phyloP scores from a whole-genome alignment of 1,140 invertebrate species.

The Cephus cinctus region DNA sequence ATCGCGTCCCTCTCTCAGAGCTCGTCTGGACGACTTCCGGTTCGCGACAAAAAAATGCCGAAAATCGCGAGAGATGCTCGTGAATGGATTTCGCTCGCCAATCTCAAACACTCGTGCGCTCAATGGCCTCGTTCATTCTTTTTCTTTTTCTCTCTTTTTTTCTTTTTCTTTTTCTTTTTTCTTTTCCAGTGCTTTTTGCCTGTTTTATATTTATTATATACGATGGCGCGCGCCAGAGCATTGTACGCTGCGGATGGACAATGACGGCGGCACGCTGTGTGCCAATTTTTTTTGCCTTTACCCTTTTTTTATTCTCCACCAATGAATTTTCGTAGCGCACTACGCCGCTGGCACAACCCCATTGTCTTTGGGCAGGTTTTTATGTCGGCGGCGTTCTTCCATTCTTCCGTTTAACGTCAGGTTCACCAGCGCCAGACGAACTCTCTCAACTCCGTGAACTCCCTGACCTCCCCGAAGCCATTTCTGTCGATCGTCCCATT shows the following conservation, averaged over 20 bases:
- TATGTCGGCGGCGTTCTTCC: constrained; percentile 13
- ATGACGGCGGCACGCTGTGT: constrained; percentile 22
- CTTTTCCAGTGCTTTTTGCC: constrained; percentile 6
- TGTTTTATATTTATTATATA: constrained; percentile 23
- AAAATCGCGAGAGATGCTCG: constrained; percentile 20
- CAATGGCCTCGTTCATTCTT: constrained; percentile 33
- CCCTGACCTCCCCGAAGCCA: too few species aligned
- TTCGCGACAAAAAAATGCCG: constrained; percentile 33
- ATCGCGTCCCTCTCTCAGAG: constrained; percentile 22
- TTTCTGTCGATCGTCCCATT: too few species aligned
- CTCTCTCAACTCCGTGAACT: too few species aligned
- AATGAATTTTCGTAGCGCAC: constrained; percentile 4
- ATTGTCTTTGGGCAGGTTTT: constrained; percentile 21
- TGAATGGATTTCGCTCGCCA: constrained; percentile 9
- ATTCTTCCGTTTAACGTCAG: constrained; percentile 16
- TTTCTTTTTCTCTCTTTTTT: constrained; percentile 17
- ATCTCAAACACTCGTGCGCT: constrained; percentile 21
- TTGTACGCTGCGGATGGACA: constrained; percentile 23
- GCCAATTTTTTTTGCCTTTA: constrained; percentile 10
- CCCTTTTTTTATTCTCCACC: constrained; percentile 8
- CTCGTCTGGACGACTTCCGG: constrained; percentile 46
- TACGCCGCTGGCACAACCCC: constrained; percentile 3
- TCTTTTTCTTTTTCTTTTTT: constrained; percentile 16
- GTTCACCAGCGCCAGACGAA: too few species aligned
- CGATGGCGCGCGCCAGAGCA: constrained; percentile 31